phyloP scores from a whole-genome alignment of 2,888 invertebrate species.

The Drosophila limbata region DNA sequence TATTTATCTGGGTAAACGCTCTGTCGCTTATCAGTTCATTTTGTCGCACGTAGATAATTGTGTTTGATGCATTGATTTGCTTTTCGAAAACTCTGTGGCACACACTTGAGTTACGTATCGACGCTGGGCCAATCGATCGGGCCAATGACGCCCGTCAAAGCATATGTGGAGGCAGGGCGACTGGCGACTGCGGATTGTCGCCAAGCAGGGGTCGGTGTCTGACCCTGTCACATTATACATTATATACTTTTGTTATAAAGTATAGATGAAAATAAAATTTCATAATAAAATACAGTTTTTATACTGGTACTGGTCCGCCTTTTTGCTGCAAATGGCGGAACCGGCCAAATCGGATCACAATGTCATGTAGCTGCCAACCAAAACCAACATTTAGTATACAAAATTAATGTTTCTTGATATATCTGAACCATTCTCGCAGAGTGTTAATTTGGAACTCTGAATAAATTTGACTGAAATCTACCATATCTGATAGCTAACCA shows the following conservation, averaged over 20 bases:
- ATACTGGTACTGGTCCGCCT: no score
- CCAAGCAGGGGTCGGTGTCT: slow-evolving; percentile 36
- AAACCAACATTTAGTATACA: no score
- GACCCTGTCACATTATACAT: slow-evolving; percentile 32
- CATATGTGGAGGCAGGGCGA: slow-evolving; percentile 16
- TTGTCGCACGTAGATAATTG: slow-evolving; percentile 60
- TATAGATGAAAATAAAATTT: not conserved
- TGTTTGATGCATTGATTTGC: slow-evolving; percentile 40
- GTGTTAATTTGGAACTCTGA: no score
- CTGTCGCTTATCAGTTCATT: slow-evolving; percentile 52
- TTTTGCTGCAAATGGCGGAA: no score
- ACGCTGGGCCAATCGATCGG: slow-evolving; percentile 38
- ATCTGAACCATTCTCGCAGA: no score
- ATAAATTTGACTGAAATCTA: no score
- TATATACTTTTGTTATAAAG: not conserved
- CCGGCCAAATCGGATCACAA: no score
- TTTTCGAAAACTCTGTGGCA: slow-evolving; percentile 21
- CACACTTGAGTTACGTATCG: not conserved
- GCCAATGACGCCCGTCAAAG: slow-evolving; percentile 28
- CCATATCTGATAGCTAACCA: no score
- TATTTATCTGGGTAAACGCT: slow-evolving; percentile 34
- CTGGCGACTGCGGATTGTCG: slow-evolving; percentile 19
- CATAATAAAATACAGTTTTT: not conserved
- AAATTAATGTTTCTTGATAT: no score
- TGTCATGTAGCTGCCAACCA: no score